Base-by-base conservation (phyloP, 2,888 invertebrate species). In the Blastobasis adustella region DNA sequence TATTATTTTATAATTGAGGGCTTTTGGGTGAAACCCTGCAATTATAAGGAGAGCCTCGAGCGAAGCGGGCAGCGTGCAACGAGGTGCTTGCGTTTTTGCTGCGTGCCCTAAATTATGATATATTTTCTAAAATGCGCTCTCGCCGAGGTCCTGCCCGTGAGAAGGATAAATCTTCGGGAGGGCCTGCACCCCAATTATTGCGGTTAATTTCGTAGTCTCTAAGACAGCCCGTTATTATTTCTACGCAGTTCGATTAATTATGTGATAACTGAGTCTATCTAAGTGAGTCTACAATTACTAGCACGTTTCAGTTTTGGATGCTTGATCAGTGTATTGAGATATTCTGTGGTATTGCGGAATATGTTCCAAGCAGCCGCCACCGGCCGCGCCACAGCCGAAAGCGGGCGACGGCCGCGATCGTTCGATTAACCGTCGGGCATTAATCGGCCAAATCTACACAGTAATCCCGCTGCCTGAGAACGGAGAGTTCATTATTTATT, bases 1-100 rank as follows among this genome's bases (percentile, higher is more conserved):
- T 87, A 88, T 88, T 88, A 88, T 87, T 87, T 88, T 86, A 88
- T 88, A 88, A 88, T 88, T 88, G 85, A 84, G 76, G 85, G 82
- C 74, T 87, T 87, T 88, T 83, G 84, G 82, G 83, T 81, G 82
- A 85, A 87, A 88, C 84, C 87, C 85, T 73, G 73, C 87, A 88
- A 88, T 88, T 88, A 88, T 88, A 79, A 85, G 74, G 73, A 80
- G 79, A 82, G 88, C 87, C 88, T 79, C 75, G 69, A 86, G 88
- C 85, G 71, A 73, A 70, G 68, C 70, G 60, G 71, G 69, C 69
- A 76, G 79, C 85, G 79, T 82, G 85, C 85, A 86, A 82, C 79
- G 76, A 74, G 72, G 71, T 79, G 75, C 73, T 67, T 73, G 69
- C 67, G 77, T 82, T 83, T 83, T 84, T 82, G 76, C 78, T 68